Evolutionary conservation across 2,113 vertebrate species (phyloP).

Genomic region (Rissa tridactyla): DNA sequence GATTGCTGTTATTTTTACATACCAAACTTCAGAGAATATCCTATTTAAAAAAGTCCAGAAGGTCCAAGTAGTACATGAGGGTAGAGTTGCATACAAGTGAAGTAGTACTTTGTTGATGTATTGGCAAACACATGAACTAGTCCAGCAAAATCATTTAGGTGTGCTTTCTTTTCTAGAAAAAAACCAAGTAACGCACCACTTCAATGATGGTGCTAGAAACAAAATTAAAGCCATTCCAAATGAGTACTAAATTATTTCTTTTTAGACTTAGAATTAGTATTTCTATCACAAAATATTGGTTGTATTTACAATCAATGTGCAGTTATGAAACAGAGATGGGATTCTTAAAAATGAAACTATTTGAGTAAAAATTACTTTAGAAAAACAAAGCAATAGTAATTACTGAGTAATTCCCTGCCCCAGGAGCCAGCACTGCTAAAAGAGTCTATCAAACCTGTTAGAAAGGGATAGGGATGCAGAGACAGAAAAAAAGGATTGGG

Average conservation of each 20-base stretch:
- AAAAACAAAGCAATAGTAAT: not conserved
- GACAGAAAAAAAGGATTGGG: accelerated
- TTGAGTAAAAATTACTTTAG: not conserved
- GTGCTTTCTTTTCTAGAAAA: not conserved
- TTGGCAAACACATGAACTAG: not conserved
- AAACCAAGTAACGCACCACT: not conserved
- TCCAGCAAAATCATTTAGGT: not conserved
- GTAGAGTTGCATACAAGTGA: not conserved
- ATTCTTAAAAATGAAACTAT: not conserved
- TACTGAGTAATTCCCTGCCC: not conserved
- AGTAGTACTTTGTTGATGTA: not conserved
- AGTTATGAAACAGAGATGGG: not conserved
- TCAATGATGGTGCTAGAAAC: not conserved
- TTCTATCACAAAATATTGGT: not conserved
- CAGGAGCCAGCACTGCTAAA: not conserved
- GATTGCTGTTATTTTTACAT: not conserved
- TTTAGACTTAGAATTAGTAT: not conserved
- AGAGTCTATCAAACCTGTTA: not conserved
- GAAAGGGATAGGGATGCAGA: not conserved
- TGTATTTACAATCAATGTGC: not conserved
- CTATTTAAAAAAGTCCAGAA: not conserved
- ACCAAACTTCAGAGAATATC: not conserved
- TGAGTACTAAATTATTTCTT: not conserved
- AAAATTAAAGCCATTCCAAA: not conserved
- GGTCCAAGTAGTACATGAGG: not conserved